A percentile compares a stretch with the other conserved stretches of the same genome.
Conservation (phyloP, 2,888 invertebrate genomes). For the Parnassius smintheus region DNA sequence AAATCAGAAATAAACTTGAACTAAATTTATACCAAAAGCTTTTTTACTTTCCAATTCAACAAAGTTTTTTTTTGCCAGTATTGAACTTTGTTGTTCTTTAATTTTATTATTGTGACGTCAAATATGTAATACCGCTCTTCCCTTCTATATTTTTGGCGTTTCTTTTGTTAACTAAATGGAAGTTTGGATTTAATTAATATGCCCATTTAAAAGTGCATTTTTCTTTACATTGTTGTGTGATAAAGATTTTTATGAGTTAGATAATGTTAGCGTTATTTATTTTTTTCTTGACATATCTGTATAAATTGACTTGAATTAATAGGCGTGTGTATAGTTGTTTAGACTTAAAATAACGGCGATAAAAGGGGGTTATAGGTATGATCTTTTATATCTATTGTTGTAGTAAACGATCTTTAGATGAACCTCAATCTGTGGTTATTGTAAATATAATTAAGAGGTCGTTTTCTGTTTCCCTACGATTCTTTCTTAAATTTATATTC, state of each 20-base stretch:
- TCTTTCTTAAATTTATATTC: conserved; percentile 7
- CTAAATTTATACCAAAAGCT: background rate
- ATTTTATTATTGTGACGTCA: background rate
- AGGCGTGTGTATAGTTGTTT: background rate
- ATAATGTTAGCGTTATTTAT: background rate
- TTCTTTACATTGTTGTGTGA: background rate
- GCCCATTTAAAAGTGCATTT: background rate
- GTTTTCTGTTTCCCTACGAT: conserved; percentile 6
- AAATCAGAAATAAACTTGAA: no score
- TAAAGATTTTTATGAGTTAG: background rate
- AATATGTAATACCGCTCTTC: conserved; percentile 29
- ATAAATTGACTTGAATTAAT: conserved; percentile 17
- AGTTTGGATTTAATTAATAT: no score
- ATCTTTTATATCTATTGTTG: background rate
- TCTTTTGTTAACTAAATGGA: background rate
- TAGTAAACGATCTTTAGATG: background rate
- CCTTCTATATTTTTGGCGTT: conserved; percentile 12
- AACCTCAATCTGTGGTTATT: background rate
- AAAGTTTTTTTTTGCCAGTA: conserved; percentile 24
- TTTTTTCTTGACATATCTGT: conserved; percentile 6
- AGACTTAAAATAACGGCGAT: conserved; percentile 2
- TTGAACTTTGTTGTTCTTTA: conserved; percentile 5
- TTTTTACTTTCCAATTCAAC: conserved; percentile 11
- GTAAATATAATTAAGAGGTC: background rate
- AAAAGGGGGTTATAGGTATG: background rate